A percentile compares a stretch with the other conserved stretches of the same genome.
Conservation (phyloP, 2,888 invertebrate genomes). For the Cheilosia vernalis region DNA sequence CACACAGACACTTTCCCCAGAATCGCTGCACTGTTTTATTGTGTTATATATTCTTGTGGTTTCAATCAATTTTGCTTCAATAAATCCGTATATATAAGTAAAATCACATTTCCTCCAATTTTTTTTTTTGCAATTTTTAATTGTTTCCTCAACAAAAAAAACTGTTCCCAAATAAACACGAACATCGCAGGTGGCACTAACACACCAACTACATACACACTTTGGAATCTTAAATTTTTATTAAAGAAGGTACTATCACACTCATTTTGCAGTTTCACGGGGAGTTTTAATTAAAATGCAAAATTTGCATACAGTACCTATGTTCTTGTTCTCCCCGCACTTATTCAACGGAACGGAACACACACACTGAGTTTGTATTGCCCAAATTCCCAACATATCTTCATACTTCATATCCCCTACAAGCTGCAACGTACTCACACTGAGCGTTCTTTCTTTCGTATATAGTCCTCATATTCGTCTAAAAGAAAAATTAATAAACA, state of each 20-base stretch:
- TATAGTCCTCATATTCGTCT: not conserved
- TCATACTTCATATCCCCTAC: not conserved
- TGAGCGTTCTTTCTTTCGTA: not conserved
- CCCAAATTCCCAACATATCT: constrained; percentile 13
- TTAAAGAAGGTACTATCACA: not conserved
- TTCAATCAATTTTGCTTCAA: too few relatives aligned
- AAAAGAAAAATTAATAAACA: constrained; percentile 33
- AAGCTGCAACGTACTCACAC: too few relatives aligned
- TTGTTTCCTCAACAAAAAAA: too few relatives aligned
- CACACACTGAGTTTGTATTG: not conserved
- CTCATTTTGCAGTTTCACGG: not conserved
- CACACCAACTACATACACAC: not conserved
- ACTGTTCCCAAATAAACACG: too few relatives aligned
- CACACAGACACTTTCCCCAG: too few relatives aligned
- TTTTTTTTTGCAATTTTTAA: too few relatives aligned
- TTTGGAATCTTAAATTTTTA: not conserved
- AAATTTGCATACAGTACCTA: constrained; percentile 13
- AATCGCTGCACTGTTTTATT: too few relatives aligned
- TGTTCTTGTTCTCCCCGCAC: not conserved
- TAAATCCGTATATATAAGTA: too few relatives aligned
- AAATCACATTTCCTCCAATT: too few relatives aligned
- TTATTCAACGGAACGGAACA: constrained; percentile 8
- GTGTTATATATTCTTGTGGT: too few relatives aligned
- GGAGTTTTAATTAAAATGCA: constrained; percentile 14
- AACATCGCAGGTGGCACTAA: not conserved